Base-by-base conservation (phyloP, 2,797 vertebrate species). In the Epinephelus awoara region DNA sequence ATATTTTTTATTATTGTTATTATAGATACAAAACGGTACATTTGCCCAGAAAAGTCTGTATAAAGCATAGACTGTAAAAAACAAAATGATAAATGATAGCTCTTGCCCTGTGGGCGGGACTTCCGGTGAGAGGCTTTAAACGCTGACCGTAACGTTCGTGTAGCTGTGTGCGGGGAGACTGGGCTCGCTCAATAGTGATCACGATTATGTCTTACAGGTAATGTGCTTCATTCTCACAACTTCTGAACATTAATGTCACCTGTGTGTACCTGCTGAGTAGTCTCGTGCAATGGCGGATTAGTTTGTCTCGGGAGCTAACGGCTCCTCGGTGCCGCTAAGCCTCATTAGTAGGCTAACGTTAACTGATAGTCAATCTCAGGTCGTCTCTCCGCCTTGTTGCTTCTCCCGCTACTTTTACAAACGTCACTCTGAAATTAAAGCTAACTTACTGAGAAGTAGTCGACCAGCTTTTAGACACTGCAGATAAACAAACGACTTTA, bases 201-300 rank as follows among this genome's bases (percentile, higher is more conserved):
- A 88, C 91, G 88, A 93, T n/a, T 66, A 85, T 93, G 90, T 57
- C 51, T 51, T 57, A 67, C 71, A 91, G 91, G 93, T 94, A 87
- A 72, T 8, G n/a, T 56, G 15, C 52, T 25, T 59, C n/a, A 13
- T 15, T n/a, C 10, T 18, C 9, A 6, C 44, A 6, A 4, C 56
- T 6, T 15, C 2, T 6, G 1, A n/a, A 21, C 15, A 19, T 19
- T 10, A 4, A 0, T 19, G 1, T 44, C 54, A 19, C 40, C 46
- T 49, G 21, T 52, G 5, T n/a, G 27, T 15, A 1, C 56, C 4
- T 7, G 29, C 7, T 25, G 2, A 21, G 25, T 34, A 0, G 64
- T 6, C 18, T 52, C 5, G 3, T 14, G 21, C 18, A 51, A 17
- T 72, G 29, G 23, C 42, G 6, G 13, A 1, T 14, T 2, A 54